Evolutionary conservation across 1,140 invertebrate species (phyloP).

Genomic region (Arctopsyche grandis): DNA sequence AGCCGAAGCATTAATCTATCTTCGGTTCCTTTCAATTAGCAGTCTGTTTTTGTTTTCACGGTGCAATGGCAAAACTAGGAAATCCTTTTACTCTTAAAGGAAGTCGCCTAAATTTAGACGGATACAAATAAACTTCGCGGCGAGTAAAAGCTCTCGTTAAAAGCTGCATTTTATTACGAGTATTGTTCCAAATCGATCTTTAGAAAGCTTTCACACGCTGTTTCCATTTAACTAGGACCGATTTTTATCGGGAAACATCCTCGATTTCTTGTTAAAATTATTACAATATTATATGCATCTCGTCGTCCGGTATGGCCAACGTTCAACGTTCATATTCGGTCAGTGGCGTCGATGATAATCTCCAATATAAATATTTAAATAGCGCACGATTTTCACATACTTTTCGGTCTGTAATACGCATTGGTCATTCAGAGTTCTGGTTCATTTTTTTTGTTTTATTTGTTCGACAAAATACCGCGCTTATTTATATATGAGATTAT

Average conservation of each 20-base stretch:
- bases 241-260: slow-evolving; percentile 10
- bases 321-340: not conserved
- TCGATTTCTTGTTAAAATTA: not conserved
- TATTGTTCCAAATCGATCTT: not conserved
- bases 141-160: not conserved
- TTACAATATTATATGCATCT: not conserved
- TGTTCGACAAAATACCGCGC: not conserved
- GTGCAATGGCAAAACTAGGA: slow-evolving; percentile 28
- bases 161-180: no score
- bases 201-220: slow-evolving; percentile 17
- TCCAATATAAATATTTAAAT: slow-evolving; percentile 23
- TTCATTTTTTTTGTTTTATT: not conserved
- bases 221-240: not conserved
- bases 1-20: slow-evolving; percentile 11
- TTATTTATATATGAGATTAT: not conserved
- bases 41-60: slow-evolving; percentile 1
- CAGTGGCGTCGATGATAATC: slow-evolving; percentile 4
- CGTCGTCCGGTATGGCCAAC: not conserved
- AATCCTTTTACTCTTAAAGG: slow-evolving; percentile 12
- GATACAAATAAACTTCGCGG: not conserved
- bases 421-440: not conserved
- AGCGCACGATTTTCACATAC: not conserved
- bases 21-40: slow-evolving; percentile 18
- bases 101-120: slow-evolving; percentile 9
- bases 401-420: not conserved